Evolutionary conservation across 2,113 vertebrate genomes (phyloP), one percentile per base, ranked within the genome.

Genomic region (Brachionichthys hirsutus): DNA sequence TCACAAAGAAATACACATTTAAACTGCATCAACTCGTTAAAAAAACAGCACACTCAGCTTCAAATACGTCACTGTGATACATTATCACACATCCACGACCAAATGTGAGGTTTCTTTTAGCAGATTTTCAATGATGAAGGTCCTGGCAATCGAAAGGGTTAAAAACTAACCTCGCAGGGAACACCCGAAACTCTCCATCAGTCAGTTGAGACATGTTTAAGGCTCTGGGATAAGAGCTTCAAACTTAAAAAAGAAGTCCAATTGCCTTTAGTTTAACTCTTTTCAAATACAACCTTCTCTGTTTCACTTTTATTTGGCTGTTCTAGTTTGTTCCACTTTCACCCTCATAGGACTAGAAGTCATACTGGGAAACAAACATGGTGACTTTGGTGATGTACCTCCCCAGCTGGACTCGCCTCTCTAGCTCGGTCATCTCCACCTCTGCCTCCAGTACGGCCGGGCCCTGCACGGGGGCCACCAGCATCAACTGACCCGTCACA

Each of bases 341-440:
- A 5, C 3, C 42, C 11, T 35, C 24, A 43, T 59, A n/a, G n/a
- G n/a, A 69, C 76, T 91, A 94, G 69, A 94, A 95, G 44, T 93
- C 91, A 0, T 94, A 94, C 0, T 85, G 89, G 9, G 95, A 96
- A 54, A 95, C 91, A 56, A 94, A 93, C 54, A 82, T 74, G 0
- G 90, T 94, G 56, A 95, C 82, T 73, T 89, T 94, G 82, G 94
- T 95, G 78, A 96, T 82, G 67, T 95, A 94, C 64, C 89, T 91
- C 12, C 92, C 94, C 53, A 95, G 76, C 45, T 92, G 79, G 9
- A 83, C 75, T 46, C 89, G 86, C 53, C 18, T 87, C 68, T 94
- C 92, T 78, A 93, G 88, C 69, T 96, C 92, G 0, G 80, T 94
- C 94, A 96, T 96, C 85, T 96, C 94, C 82, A 96, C 85, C 43